A percentile compares a stretch with the other conserved stretches of the same genome.
These are phyloP conservation scores for Zaprionus davidi DNA, from an alignment of 1,140 invertebrate genomes.

Conservation along the genomic window DNA sequence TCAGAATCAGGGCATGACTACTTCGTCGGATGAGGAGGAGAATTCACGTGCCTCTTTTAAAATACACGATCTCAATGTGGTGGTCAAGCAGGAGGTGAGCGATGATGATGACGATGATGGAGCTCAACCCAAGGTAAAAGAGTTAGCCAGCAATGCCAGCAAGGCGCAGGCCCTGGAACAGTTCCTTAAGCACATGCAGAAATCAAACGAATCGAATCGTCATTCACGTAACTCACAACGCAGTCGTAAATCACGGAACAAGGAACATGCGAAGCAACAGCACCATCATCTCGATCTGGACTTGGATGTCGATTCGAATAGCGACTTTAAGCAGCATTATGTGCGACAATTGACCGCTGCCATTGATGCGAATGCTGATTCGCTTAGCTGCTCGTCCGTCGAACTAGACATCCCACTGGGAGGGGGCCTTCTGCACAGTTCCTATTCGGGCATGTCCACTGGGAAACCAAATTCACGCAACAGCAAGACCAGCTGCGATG, in stretches of 20 bases:
- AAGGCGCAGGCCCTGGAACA: conserved; percentile 77
- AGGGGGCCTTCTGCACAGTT: conserved; percentile 83
- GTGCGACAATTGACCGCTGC: conserved; percentile 45
- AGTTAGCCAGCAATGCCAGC: conserved; percentile 53
- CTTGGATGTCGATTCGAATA: conserved; percentile 41
- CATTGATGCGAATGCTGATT: conserved; percentile 46
- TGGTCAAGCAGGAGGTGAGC: conserved; percentile 85
- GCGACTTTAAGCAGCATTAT: conserved; percentile 66
- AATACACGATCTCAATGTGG: conserved; percentile 85
- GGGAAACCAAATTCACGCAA: conserved; percentile 85
- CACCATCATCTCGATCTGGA: conserved; percentile 39
- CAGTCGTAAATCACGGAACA: conserved; percentile 63
- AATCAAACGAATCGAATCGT: conserved; percentile 74
- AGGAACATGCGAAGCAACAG: conserved; percentile 30
- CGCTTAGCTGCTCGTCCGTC: conserved; percentile 63
- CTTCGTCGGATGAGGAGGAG: conserved; percentile 85
- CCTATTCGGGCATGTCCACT: conserved; percentile 84
- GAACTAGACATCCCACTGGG: conserved; percentile 66
- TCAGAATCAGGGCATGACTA: conserved; percentile 85
- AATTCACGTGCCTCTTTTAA: conserved; percentile 85
- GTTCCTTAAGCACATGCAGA: conserved; percentile 73
- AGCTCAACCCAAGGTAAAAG: conserved; percentile 58
- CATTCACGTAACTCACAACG: conserved; percentile 71
- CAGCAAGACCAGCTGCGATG: conserved; percentile 85
- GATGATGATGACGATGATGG: conserved; percentile 83